Conservation (phyloP, 64 coral and sea anemone genomes). For the Montipora efflorescens region DNA sequence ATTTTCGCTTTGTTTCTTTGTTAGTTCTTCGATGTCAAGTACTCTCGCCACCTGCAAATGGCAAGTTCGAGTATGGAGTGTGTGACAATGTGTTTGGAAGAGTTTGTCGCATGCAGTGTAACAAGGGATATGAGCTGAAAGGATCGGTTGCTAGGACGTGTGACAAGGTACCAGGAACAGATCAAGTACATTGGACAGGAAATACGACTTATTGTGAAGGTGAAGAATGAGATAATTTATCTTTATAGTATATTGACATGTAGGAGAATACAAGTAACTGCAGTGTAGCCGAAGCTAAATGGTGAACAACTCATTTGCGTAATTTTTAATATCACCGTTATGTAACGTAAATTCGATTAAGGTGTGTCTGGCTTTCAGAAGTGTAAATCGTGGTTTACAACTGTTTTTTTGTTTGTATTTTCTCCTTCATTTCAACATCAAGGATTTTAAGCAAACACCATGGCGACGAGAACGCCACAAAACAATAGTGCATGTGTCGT, state of each 20-base stretch:
- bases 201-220: constrained; percentile 14
- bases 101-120: constrained; percentile 27
- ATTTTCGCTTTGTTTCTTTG: neutral
- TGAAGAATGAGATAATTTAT: neutral
- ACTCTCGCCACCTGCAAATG: constrained; percentile 39
- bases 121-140: constrained; percentile 52
- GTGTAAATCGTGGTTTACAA: neutral
- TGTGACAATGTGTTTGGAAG: constrained; percentile 59
- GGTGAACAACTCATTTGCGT: neutral
- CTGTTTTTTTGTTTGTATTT: neutral
- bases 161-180: constrained; percentile 12
- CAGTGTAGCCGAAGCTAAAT: neutral
- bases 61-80: constrained; percentile 4
- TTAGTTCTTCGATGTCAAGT: constrained; percentile 50
- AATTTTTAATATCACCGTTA: neutral
- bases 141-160: constrained; percentile 47
- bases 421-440: neutral
- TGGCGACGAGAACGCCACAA: neutral
- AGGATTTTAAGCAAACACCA: neutral
- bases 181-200: constrained; percentile 17
- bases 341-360: neutral
- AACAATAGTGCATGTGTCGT: neutral
- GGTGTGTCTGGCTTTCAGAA: neutral
- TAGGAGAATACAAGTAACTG: neutral
- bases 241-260: neutral